Conservation (phyloP, 2,113 vertebrate genomes). For the Fregata magnificens region DNA sequence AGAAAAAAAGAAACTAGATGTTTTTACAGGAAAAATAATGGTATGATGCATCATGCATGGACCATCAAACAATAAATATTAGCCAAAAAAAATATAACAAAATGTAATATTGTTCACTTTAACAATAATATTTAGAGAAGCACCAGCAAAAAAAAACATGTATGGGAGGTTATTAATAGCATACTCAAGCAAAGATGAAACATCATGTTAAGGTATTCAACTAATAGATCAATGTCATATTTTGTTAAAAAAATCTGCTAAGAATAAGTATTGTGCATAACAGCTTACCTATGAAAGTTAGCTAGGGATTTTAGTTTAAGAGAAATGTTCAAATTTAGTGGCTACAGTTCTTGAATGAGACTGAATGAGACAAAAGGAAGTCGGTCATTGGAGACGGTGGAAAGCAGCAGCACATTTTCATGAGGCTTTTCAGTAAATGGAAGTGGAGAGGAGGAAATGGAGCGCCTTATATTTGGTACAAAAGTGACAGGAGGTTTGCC, state of each 20-base stretch:
- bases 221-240: background rate
- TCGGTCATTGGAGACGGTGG: background rate
- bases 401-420: background rate
- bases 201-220: background rate
- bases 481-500: background rate
- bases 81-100: background rate
- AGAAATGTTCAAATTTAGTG: background rate
- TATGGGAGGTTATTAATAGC: background rate
- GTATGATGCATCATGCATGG: background rate
- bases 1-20: background rate
- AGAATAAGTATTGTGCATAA: background rate
- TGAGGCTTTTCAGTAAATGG: background rate
- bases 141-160: fast-evolving
- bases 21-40: background rate
- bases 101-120: background rate
- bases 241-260: background rate
- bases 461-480: background rate
- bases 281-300: background rate
- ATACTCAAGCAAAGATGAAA: background rate
- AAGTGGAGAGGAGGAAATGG: background rate
- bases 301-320: background rate
- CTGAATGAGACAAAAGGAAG: background rate
- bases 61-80: background rate
- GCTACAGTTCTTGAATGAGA: background rate
- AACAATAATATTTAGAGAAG: background rate